phyloP scores from a whole-genome alignment of 30 jellyfish, hydroid and myxozoan genomes.

The Aurelia sp. region DNA sequence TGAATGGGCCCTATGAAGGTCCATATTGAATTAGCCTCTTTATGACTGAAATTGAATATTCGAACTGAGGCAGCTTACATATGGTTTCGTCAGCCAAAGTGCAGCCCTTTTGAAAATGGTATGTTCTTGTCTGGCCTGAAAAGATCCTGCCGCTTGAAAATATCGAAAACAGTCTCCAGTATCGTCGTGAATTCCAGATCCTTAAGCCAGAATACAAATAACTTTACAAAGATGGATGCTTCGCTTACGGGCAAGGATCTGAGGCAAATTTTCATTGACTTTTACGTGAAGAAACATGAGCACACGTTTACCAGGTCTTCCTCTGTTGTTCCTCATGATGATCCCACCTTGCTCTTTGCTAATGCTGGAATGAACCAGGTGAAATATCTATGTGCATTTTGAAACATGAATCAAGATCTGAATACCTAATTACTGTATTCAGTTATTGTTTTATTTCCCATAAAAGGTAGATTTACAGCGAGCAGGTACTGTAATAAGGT shows the following conservation, averaged over 20 bases:
- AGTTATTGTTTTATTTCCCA: too few species aligned
- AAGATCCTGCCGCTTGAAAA: not conserved
- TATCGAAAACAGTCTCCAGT: too few species aligned
- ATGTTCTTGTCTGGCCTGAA: slow-evolving; percentile 7
- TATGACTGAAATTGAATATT: not conserved
- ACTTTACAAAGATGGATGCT: slow-evolving; percentile 50
- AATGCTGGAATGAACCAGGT: slow-evolving; percentile 99
- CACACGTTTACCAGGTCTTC: slow-evolving; percentile 96
- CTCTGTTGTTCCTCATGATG: slow-evolving; percentile 99
- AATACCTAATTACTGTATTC: too few species aligned
- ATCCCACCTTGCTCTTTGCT: slow-evolving; percentile 98
- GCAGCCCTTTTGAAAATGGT: slow-evolving; percentile 3
- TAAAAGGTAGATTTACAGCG: too few species aligned
- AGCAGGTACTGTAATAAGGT: too few species aligned
- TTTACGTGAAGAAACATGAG: slow-evolving; percentile 79
- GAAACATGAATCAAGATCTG: too few species aligned
- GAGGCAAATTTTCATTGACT: slow-evolving; percentile 88
- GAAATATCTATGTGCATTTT: not conserved
- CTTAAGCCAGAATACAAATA: not conserved
- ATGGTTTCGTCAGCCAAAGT: slow-evolving; percentile 60
- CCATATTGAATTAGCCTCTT: slow-evolving; percentile 22
- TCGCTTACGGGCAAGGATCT: slow-evolving; percentile 72
- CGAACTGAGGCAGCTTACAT: slow-evolving; percentile 26
- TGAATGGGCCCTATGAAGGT: too few species aligned
- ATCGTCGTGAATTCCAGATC: not conserved